A percentile compares a stretch with the other conserved stretches of the same genome.
phyloP scores from a whole-genome alignment of 2,888 invertebrate species.

The Heliconius charithonia region DNA sequence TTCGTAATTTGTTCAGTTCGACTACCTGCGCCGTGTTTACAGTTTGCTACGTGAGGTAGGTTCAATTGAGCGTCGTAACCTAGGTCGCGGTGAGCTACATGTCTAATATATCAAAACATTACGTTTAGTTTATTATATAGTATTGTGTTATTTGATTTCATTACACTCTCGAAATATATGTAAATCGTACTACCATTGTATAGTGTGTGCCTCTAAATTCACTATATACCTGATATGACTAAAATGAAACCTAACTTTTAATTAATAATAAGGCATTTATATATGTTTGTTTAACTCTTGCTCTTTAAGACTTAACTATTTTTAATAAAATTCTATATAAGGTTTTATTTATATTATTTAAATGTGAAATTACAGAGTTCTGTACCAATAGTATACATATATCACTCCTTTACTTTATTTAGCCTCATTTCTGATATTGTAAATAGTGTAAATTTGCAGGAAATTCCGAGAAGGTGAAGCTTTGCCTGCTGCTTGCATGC shows the following conservation, averaged over 20 bases:
- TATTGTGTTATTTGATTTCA: background rate
- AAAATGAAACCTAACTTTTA: too few species aligned
- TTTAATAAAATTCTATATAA: too few species aligned
- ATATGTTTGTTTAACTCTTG: too few species aligned
- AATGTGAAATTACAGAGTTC: too few species aligned
- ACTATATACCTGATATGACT: background rate
- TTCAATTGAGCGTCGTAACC: constrained; percentile 3
- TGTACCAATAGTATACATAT: too few species aligned
- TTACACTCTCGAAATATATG: background rate
- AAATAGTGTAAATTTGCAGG: constrained; percentile 21
- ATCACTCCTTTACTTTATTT: background rate
- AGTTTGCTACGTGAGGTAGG: constrained; percentile 1
- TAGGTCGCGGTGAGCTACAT: background rate
- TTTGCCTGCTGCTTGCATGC: too few species aligned
- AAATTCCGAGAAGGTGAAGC: constrained; percentile 25
- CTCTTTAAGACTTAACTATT: too few species aligned
- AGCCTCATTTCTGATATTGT: constrained; percentile 11
- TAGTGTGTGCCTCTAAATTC: background rate
- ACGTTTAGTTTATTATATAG: background rate
- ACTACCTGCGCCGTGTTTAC: constrained; percentile 9
- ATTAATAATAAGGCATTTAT: too few species aligned
- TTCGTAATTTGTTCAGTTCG: constrained; percentile 43
- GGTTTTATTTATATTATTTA: too few species aligned
- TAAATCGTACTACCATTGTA: too few species aligned
- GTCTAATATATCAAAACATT: constrained; percentile 9